These are phyloP conservation scores for Microchirus variegatus DNA, from an alignment of 2,797 vertebrate genomes.

Conservation along the genomic window DNA sequence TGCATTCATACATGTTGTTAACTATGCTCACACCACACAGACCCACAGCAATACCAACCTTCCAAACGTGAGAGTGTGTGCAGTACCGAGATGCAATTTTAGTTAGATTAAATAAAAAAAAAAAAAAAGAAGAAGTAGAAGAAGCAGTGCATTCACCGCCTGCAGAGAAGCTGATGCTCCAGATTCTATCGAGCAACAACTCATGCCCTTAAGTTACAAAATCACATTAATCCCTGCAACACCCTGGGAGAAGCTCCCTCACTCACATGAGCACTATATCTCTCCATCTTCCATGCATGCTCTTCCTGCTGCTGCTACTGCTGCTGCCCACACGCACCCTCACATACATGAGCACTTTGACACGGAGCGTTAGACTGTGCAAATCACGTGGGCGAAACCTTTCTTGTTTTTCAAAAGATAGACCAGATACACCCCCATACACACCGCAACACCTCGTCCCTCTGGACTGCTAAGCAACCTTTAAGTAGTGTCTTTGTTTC, in stretches of 20 bases:
- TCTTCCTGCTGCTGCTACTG: background rate
- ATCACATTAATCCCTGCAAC: slow-evolving; percentile 50
- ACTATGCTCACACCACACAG: background rate
- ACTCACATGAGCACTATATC: slow-evolving; percentile 21
- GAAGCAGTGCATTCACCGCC: slow-evolving; percentile 19
- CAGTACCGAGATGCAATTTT: slow-evolving; percentile 14
- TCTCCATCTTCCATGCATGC: slow-evolving; percentile 13
- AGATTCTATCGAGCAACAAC: slow-evolving; percentile 47
- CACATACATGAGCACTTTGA: slow-evolving; percentile 3
- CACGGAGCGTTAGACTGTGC: background rate
- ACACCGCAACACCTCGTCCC: background rate
- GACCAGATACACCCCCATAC: background rate
- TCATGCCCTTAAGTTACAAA: slow-evolving; percentile 53
- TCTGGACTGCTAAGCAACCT: too few relatives aligned
- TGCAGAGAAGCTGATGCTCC: slow-evolving; percentile 40
- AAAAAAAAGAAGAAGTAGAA: background rate
- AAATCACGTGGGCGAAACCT: too few relatives aligned
- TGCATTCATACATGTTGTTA: slow-evolving; percentile 17
- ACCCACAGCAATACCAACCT: slow-evolving; percentile 27
- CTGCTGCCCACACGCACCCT: slow-evolving; percentile 10
- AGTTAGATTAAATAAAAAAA: background rate
- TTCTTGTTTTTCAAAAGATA: too few relatives aligned
- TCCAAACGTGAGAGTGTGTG: slow-evolving; percentile 14
- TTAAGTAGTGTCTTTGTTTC: too few relatives aligned
- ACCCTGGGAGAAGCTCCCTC: slow-evolving; percentile 15